Conservation (phyloP, 2,113 vertebrate species). For the Barnardius zonarius region DNA sequence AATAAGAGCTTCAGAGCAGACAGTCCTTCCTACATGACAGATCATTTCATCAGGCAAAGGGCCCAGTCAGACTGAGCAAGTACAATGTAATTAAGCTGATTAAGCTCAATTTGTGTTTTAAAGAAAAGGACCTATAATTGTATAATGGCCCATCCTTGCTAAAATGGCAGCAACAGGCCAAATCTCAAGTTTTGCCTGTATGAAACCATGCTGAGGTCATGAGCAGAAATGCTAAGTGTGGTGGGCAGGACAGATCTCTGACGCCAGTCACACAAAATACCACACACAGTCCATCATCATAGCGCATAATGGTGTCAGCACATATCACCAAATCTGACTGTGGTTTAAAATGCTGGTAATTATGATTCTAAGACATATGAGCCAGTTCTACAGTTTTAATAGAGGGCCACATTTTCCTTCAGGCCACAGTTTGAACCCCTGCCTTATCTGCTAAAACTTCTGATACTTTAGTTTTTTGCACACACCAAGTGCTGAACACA, state of each 20-base stretch:
- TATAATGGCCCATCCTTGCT: not conserved
- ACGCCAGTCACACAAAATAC: not conserved
- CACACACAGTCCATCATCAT: rapidly evolving
- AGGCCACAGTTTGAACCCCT: not conserved
- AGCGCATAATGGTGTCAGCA: not conserved
- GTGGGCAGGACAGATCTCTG: not conserved
- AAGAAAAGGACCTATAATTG: not conserved
- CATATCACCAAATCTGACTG: not conserved
- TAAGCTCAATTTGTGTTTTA: not conserved
- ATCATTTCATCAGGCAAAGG: not conserved
- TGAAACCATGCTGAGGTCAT: not conserved
- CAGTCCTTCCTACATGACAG: not conserved
- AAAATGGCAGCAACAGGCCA: not conserved
- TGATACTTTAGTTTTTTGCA: not conserved
- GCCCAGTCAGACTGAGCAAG: not conserved
- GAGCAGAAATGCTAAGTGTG: not conserved
- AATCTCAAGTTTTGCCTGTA: not conserved
- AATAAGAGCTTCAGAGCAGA: not conserved
- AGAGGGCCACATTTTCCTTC: not conserved
- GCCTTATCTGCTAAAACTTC: not conserved
- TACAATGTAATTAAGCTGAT: not conserved
- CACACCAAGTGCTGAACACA: not conserved
- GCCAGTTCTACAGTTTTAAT: not conserved
- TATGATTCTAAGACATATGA: not conserved
- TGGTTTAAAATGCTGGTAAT: not conserved